phyloP scores from a whole-genome alignment of 2,888 invertebrate genomes.

The Temnothorax ravouxi region DNA sequence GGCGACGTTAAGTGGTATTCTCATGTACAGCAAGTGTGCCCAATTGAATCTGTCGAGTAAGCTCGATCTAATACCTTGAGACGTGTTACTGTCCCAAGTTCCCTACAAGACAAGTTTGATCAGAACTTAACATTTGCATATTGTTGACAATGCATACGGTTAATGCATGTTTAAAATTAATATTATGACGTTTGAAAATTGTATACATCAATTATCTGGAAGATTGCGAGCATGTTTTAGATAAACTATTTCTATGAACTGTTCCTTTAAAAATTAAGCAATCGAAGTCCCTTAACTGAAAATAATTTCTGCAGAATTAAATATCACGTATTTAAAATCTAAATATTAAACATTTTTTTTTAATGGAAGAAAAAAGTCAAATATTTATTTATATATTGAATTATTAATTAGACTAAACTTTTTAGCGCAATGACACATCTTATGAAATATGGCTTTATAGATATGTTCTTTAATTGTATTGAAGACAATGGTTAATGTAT shows the following conservation, averaged over 20 bases:
- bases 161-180: slow-evolving; percentile 17
- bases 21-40: slow-evolving; percentile 60
- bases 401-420: too few species aligned
- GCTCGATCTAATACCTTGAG: slow-evolving; percentile 60
- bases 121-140: slow-evolving; percentile 55
- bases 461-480: too few species aligned
- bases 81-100: slow-evolving; percentile 49
- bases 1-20: slow-evolving; percentile 67
- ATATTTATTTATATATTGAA: too few species aligned
- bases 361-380: too few species aligned
- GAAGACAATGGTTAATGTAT: too few species aligned
- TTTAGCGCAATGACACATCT: too few species aligned
- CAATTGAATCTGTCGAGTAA: slow-evolving; percentile 68
- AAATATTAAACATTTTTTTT: too few species aligned
- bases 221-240: neutral
- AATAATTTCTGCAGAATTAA: neutral
- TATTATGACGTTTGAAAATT: slow-evolving; percentile 1
- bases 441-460: too few species aligned
- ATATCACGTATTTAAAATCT: neutral
- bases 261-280: neutral
- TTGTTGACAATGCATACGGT: slow-evolving; percentile 43
- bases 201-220: neutral
- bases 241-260: neutral
- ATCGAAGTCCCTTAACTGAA: neutral
- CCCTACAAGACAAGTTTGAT: slow-evolving; percentile 40